Base-by-base conservation (phyloP, 2,113 vertebrate genomes). In the Callopanchax toddi region DNA sequence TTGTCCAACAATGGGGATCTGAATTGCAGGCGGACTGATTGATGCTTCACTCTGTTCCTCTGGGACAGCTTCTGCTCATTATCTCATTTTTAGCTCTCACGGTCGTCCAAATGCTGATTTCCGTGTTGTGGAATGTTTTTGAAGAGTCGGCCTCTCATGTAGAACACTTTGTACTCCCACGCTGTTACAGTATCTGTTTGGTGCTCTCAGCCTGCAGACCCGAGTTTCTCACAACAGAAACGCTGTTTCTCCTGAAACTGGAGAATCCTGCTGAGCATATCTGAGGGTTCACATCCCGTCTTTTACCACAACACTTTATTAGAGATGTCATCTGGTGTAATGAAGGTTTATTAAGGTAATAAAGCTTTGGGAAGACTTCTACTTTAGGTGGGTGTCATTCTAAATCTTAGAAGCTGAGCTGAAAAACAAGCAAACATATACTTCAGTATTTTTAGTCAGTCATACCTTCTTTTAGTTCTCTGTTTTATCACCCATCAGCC, bases 151-250 rank as follows among this genome's bases (percentile, higher is more conserved):
- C 44, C 29, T 11, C 50, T 60, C 62, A 72, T 66, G 76, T 42
- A 9, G 42, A 20, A 0, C 15, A 21, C 18, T 57, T 26, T 65
- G 65, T 42, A 11, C 81, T 61, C 81, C 65, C 71, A 79, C 78
- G n/a, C 66, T 22, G 36, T 74, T 84, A n/a, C n/a, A n/a, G n/a
- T n/a, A 78, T 71, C 73, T 67, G 61, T 70, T 83, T 79, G 48
- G 75, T 71, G 81, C n/a, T n/a, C n/a, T 63, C 4, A 15, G 44
- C 72, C 60, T 25, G 13, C 5, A 3, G 70, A 70, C 60, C 67
- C 43, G 26, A 60, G 63, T 67, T 52, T 57, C 40, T 46, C 52
- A 44, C 64, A 74, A 37, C 36, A 2, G 36, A 37, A 37, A 65
- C 0, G 56, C 44, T 10, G 39, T 56, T 67, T 60, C 56, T 75